Base-by-base conservation (phyloP, 2,888 invertebrate species). In the Caenorhabditis japonica region DNA sequence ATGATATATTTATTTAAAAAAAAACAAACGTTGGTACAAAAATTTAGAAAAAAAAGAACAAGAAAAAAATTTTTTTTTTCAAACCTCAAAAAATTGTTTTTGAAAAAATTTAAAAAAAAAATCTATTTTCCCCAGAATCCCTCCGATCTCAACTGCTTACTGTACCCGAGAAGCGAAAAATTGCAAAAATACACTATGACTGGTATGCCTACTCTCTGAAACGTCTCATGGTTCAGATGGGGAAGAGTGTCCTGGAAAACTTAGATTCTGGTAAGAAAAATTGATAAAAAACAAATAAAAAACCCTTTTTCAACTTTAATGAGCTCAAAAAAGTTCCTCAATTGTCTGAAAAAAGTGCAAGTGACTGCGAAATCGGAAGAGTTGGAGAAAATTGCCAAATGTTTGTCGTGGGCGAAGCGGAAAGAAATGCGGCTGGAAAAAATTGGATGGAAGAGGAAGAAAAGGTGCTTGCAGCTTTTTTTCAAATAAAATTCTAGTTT, bases 201-300 rank as follows among this genome's bases (percentile, higher is more conserved):
- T 83, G 83, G 83, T 83, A 78, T 38, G 68, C 61, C 0, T 62
- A 51, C 19, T 62, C 83, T 1, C 38, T 83, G 27, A 83, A 83
- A 27, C 76, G 83, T 8, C 34, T 83, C 7, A 79, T 83, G 64
- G 81, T 76, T 2, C 79, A 81, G 36, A 19, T 83, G 38, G 81
- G 83, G 3, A 77, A 76, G 17, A 43, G 61, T 2, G 61, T 83
- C 23, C 62, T 75, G 19, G 38, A 41, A 25, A 61, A 71, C 30
- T 34, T 83, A 23, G 59, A 68, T 74, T 34, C 61, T 46, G 55
- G 70, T 75, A 59, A 56, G 58, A 36, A 7, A 30, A 30, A 30
- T n/a, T n/a, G n/a, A n/a, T n/a, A n/a, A n/a, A n/a, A n/a, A n/a
- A n/a, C n/a, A n/a, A n/a, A n/a, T n/a, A n/a, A n/a, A n/a, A n/a